Evolutionary conservation across 2,888 invertebrate genomes (phyloP).

Genomic region (Sisyra nigra): DNA sequence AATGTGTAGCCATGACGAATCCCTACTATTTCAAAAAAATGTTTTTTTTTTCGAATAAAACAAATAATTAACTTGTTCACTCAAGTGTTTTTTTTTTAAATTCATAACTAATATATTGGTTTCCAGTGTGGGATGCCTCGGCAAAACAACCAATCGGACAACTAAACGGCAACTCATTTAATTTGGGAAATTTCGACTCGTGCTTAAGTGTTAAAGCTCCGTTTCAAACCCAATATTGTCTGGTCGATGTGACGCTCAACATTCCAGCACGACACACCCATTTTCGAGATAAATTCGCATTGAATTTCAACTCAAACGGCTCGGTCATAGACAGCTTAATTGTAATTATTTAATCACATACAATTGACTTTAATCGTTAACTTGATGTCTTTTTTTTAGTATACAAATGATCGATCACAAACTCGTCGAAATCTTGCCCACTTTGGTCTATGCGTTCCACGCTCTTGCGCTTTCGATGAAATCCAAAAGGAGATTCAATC

Average conservation of each 20-base stretch:
- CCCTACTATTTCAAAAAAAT: too few species aligned
- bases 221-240: conserved; percentile 25
- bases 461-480: conserved; percentile 21
- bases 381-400: conserved; percentile 9
- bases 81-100: too few species aligned
- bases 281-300: conserved; percentile 15
- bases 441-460: conserved; percentile 24
- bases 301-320: conserved; percentile 3
- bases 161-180: conserved; percentile 36
- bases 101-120: background rate
- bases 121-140: conserved; percentile 44
- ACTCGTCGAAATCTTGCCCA: conserved; percentile 20
- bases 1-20: too few species aligned
- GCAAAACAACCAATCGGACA: conserved; percentile 38
- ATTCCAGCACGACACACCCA: conserved; percentile 13
- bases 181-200: conserved; percentile 44
- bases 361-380: background rate
- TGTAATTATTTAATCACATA: conserved; percentile 1
- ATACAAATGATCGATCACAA: conserved; percentile 19
- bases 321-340: background rate
- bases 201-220: conserved; percentile 28
- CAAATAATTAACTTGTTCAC: too few species aligned
- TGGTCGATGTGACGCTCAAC: conserved; percentile 20
- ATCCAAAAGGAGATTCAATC: conserved; percentile 20
- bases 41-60: too few species aligned